Base-by-base conservation (phyloP, 2,797 vertebrate genomes). In the Hemibagrus guttatus region DNA sequence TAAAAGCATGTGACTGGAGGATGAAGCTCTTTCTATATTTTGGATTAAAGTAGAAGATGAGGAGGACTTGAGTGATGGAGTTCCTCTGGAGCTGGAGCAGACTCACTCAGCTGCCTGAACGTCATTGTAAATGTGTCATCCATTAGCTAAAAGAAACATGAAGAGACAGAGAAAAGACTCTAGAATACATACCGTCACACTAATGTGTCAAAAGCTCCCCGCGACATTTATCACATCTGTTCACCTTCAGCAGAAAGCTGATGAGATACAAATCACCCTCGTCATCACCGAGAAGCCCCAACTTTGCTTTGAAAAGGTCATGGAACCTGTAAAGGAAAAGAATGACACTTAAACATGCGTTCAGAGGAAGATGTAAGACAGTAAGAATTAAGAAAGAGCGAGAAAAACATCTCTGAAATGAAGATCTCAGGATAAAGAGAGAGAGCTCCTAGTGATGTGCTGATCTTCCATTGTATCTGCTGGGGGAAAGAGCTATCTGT, bases 101-200 rank as follows among this genome's bases (percentile, higher is more conserved):
- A 79, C 94, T 94, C 82, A 87, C 96, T 95, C 86, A 96, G 94
- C 81, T 97, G 93, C 80, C 93, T 92, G 95, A 97, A 97, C 26
- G 95, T 95, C 96, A 95, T 94, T 78, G 95, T 97, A 92, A 97
- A 97, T 14, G 94, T 95, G 84, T 97, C 94, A 93, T 95, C 95
- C 95, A 95, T 96, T 88, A 97, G 90, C 96, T 97, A 89, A 46
- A 54, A 54, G 23, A n/a, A n/a, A 74, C 5, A 49, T 26, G 19
- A 71, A n/a, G 16, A 52, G 42, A 74, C 9, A 86, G 69, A 19
- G 64, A 86, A 6, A 54, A 14, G 12, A 79, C 61, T 13, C 16
- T 7, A 69, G 46, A 95, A 94, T 28, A 26, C 21, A 26, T 46
- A 6, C 19, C 9, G 8, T 9, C 1, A n/a, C 26, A 6, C 35